Percentiles rank a stretch among this genome's conserved stretches.
These are phyloP conservation scores for Nymphalis io DNA, from an alignment of 1,140 invertebrate genomes.

Conservation along the genomic window DNA sequence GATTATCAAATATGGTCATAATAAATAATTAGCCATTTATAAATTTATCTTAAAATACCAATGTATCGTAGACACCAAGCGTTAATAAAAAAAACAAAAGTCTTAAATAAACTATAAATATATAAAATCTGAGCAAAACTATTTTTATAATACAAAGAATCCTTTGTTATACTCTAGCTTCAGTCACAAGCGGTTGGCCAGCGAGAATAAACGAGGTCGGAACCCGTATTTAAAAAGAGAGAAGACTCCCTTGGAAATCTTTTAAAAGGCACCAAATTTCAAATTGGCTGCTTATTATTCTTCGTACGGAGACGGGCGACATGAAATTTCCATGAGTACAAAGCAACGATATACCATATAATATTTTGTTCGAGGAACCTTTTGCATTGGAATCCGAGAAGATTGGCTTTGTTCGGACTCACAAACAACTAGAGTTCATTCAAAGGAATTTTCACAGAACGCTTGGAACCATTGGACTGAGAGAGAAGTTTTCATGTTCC, in stretches of 20 bases:
- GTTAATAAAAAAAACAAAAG: too few species aligned
- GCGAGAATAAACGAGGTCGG: background rate
- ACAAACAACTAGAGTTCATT: slow-evolving; percentile 54
- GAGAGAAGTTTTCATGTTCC: slow-evolving; percentile 39
- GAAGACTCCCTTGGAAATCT: slow-evolving; percentile 6
- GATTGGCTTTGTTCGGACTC: slow-evolving; percentile 59
- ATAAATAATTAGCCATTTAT: too few species aligned
- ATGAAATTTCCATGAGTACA: slow-evolving; percentile 62
- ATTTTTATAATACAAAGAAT: background rate
- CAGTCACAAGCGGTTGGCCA: slow-evolving; percentile 3
- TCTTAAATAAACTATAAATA: too few species aligned
- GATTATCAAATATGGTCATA: too few species aligned
- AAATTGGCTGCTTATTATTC: slow-evolving; percentile 58
- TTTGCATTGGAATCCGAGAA: slow-evolving; percentile 61
- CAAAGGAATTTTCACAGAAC: slow-evolving; percentile 46
- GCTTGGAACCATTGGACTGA: slow-evolving; percentile 43
- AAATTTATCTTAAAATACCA: too few species aligned
- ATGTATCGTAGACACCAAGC: too few species aligned
- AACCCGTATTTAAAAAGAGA: background rate
- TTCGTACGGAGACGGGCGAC: slow-evolving; percentile 36
- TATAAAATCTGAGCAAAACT: background rate
- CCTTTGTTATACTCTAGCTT: slow-evolving; percentile 7
- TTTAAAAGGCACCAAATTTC: slow-evolving; percentile 41
- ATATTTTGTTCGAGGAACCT: slow-evolving; percentile 56
- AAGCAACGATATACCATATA: slow-evolving; percentile 54